phyloP scores from a whole-genome alignment of 2,888 invertebrate species.

The Cephus runcator region DNA sequence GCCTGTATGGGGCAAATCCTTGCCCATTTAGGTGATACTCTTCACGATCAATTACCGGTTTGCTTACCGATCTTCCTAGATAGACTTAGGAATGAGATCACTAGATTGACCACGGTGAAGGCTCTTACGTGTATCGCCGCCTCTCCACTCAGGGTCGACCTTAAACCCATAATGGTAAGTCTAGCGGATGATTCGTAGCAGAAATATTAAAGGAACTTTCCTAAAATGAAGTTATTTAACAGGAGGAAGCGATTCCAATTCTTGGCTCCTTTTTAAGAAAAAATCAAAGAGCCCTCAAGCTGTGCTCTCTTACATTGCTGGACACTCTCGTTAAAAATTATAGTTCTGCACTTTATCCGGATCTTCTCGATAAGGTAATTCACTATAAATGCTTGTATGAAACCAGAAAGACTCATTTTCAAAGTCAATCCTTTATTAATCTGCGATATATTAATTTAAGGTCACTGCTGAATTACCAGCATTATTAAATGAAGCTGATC shows the following conservation, averaged over 20 bases:
- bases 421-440: neutral
- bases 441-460: conserved; percentile 50
- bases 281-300: conserved; percentile 94
- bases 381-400: neutral
- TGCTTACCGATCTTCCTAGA: conserved; percentile 97
- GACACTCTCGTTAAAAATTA: conserved; percentile 93
- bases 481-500: conserved; percentile 91
- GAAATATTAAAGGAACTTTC: neutral
- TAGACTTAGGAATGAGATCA: conserved; percentile 95
- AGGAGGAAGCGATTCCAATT: conserved; percentile 90
- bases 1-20: conserved; percentile 96
- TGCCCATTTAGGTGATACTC: conserved; percentile 88
- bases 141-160: conserved; percentile 86
- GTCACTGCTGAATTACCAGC: conserved; percentile 91
- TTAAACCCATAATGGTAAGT: conserved; percentile 81
- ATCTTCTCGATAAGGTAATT: conserved; percentile 76
- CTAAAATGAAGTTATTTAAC: conserved; percentile 24
- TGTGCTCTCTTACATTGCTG: conserved; percentile 88
- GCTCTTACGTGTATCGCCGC: conserved; percentile 94
- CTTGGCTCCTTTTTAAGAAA: conserved; percentile 94
- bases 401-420: neutral
- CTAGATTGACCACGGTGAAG: conserved; percentile 94
- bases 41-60: conserved; percentile 81
- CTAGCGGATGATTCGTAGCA: neutral
- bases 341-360: conserved; percentile 75